Base-by-base conservation (phyloP, 1,140 invertebrate species). In the Reticulitermes speratus region DNA sequence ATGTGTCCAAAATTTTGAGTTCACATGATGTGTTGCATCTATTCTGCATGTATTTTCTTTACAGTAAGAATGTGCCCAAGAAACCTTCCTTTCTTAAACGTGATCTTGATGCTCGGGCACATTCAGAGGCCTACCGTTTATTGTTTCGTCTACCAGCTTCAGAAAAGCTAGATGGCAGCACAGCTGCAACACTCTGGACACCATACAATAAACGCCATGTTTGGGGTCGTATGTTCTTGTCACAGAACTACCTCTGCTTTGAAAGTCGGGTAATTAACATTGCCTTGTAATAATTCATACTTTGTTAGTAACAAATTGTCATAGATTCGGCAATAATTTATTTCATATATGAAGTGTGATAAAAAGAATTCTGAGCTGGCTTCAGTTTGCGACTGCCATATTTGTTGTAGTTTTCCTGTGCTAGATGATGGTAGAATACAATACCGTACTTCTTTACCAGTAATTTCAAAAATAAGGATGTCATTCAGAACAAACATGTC, bases 201-300 rank as follows among this genome's bases (percentile, higher is more conserved):
- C 98, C 98, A 0, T 99, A 98, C 89, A 97, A 98, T 90, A 98
- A 98, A 90, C 94, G 94, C 88, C 95, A 97, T 89, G 96, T 97
- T 85, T 94, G 94, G 91, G 98, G 98, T n/a, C 94, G 95, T 88
- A 93, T 99, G 87, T 99, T 96, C 91, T 91, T 99, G 44, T 99
- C 98, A 2, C 95, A 96, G 88, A 98, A 98, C 91, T 99, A 97
- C 91, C 94, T 99, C 88, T 99, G 98, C 90, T 99, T 99, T 91
- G 96, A 97, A 90, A 99, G 98, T 91, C 94, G 96, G 91, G 98
- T 98, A 92, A 93, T 92, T 91, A 44, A 65, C 25, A 84, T 85
- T 11, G 6, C 23, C 14, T n/a, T 44, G 14, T 75, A n/a, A n/a
- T 75, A 75, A 14, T 30, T 75, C 16, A 6, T 30, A 16, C 19